Evolutionary conservation across 2,888 invertebrate species (phyloP), one percentile per base, ranked within the genome.

Genomic region (Rhopalosiphum nymphaeae): DNA sequence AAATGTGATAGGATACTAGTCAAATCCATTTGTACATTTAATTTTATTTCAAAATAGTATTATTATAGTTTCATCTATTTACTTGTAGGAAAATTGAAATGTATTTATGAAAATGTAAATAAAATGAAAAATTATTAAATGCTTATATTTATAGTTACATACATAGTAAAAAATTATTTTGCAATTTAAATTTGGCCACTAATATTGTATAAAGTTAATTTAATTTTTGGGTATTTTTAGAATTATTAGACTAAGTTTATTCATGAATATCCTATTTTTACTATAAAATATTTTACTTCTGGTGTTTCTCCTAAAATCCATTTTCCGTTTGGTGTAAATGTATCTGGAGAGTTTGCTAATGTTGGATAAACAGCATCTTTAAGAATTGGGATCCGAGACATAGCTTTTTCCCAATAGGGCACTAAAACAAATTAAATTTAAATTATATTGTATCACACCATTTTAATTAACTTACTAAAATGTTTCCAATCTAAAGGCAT

Each of bases 301-400:
- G 97, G 97, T 56, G 97, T 96, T 96, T 97, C 97, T 56, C 97
- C 97, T 26, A 97, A 95, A 95, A 97, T 97, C 97, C 97, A 97
- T 95, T 97, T 96, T 25, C 97, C 97, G 96, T 97, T 97, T 1
- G 97, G 97, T 10, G 97, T 97, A 95, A 97, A 97, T 95, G 97
- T 97, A 95, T 97, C 97, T 3, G 97, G 97, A 49, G 97, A 97
- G 95, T 97, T 97, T 16, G 96, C 96, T 49, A 97, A 95, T 93
- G 96, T 96, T 44, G 97, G 96, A 61, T 96, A 96, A 95, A 96
- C 95, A 56, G 96, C 96, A 94, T 96, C 96, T 91, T 96, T 96
- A 94, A 97, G 95, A 91, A 96, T 95, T 29, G 97, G 97, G 94
- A 97, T 95, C 95, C 97, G 96, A 95, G 96, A 95, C 46, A 96